phyloP scores from a whole-genome alignment of 2,888 invertebrate genomes.

The Diplazon laetatorius region DNA sequence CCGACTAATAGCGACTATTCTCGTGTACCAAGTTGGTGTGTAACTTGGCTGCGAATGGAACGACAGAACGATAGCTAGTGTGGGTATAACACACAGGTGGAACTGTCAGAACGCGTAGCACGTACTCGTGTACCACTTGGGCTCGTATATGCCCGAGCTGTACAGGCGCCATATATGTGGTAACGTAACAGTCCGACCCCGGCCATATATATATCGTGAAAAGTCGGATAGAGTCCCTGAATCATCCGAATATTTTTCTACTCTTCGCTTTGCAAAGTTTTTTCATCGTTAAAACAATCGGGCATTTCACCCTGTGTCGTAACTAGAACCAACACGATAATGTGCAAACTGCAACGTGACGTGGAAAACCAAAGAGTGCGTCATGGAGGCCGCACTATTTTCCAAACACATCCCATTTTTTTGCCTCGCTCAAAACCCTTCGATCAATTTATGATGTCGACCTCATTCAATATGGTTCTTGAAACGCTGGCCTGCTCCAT shows the following conservation, averaged over 20 bases:
- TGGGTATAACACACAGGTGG: not conserved
- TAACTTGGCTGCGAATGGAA: conserved; percentile 7
- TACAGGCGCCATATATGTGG: not conserved
- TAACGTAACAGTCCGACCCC: too few species aligned
- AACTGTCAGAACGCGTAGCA: conserved; percentile 3
- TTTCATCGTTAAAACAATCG: too few species aligned
- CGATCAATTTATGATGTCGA: not conserved
- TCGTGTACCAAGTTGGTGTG: conserved; percentile 18
- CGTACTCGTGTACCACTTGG: conserved; percentile 6
- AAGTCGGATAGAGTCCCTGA: too few species aligned
- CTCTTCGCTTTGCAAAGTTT: too few species aligned
- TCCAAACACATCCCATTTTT: not conserved
- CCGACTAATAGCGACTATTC: conserved; percentile 49
- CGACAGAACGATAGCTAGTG: conserved; percentile 7
- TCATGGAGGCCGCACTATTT: too few species aligned
- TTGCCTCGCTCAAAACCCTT: not conserved
- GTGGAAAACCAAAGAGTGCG: too few species aligned
- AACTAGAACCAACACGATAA: too few species aligned
- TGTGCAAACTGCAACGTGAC: too few species aligned
- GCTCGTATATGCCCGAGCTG: not conserved
- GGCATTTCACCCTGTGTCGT: too few species aligned
- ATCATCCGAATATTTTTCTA: too few species aligned
- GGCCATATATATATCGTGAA: too few species aligned
- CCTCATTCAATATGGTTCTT: not conserved
- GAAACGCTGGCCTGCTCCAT: not conserved